Evolutionary conservation across 2,113 vertebrate genomes (phyloP).

Genomic region (Aphyosemion australe): DNA sequence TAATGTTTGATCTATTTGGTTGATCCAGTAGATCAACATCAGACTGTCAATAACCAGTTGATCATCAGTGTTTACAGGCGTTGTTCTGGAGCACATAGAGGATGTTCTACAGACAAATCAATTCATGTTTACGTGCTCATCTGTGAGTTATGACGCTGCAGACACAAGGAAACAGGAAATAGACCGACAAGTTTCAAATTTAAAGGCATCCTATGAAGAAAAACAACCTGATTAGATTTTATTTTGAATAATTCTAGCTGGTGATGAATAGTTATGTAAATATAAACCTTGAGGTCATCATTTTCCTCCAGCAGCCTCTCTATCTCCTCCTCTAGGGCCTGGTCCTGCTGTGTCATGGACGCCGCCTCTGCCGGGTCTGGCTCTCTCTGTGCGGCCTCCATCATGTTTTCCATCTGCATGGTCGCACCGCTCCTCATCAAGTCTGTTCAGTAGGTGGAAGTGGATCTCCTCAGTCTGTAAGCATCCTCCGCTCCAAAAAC

Average conservation of each 20-base stretch:
- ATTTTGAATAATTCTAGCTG: neutral
- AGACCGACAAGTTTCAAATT: neutral
- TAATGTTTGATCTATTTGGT: too few relatives aligned
- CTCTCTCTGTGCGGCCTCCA: constrained; percentile 41
- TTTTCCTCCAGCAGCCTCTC: constrained; percentile 93
- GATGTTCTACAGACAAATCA: constrained; percentile 13
- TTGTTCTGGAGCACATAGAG: neutral
- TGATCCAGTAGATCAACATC: too few relatives aligned
- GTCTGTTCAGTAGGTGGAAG: constrained; percentile 82
- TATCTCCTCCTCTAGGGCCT: constrained; percentile 87
- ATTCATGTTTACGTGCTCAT: neutral
- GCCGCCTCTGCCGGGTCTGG: constrained; percentile 66
- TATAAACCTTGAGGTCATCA: constrained; percentile 89
- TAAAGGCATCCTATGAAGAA: too few relatives aligned
- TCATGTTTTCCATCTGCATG: constrained; percentile 56
- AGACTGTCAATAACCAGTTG: too few relatives aligned
- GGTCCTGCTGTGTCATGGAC: constrained; percentile 79
- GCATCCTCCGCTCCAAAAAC: constrained; percentile 84
- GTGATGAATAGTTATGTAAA: neutral
- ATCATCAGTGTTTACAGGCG: too few relatives aligned
- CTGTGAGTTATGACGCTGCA: neutral
- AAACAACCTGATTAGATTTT: neutral
- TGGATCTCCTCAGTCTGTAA: constrained; percentile 86
- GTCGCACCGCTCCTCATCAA: constrained; percentile 59
- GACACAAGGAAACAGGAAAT: neutral